Percentiles rank a stretch among this genome's conserved stretches.
phyloP scores from a whole-genome alignment of 2,797 vertebrate genomes.

The Danionella dracula region DNA sequence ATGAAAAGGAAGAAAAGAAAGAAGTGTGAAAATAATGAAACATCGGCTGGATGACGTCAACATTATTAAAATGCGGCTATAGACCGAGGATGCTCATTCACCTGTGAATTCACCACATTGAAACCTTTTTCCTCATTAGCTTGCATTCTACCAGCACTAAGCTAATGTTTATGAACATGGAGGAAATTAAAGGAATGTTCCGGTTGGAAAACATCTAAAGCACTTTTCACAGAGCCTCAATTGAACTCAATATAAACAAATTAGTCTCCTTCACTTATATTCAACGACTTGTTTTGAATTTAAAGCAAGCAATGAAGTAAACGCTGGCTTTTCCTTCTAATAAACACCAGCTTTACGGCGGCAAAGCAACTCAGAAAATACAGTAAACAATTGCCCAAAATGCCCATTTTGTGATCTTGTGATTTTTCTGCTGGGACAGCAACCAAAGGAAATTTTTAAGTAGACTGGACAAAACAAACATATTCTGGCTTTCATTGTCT shows the following conservation, averaged over 20 bases:
- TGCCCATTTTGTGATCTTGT: too few species aligned
- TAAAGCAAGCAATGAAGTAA: neutral
- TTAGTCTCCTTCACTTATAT: neutral
- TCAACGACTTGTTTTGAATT: neutral
- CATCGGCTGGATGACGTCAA: neutral
- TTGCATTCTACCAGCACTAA: neutral
- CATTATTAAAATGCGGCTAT: neutral
- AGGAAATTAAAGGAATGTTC: neutral
- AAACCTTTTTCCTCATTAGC: neutral
- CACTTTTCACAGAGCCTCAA: neutral
- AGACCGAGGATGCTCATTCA: conserved; percentile 2
- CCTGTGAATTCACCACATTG: neutral
- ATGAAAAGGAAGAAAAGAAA: conserved; percentile 21
- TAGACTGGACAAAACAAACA: too few species aligned
- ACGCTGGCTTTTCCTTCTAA: neutral
- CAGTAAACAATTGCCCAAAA: too few species aligned
- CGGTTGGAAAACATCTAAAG: neutral
- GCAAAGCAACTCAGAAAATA: neutral
- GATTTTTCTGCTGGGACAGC: too few species aligned
- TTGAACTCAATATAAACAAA: neutral
- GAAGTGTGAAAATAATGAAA: neutral
- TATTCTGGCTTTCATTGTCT: too few species aligned
- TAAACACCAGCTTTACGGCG: neutral
- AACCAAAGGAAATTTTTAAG: too few species aligned
- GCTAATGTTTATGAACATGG: neutral